Percentiles rank a stretch among this genome's conserved stretches.
These are phyloP conservation scores for Cylindroiulus punctatus DNA, from an alignment of 2,888 invertebrate genomes.

Conservation along the genomic window DNA sequence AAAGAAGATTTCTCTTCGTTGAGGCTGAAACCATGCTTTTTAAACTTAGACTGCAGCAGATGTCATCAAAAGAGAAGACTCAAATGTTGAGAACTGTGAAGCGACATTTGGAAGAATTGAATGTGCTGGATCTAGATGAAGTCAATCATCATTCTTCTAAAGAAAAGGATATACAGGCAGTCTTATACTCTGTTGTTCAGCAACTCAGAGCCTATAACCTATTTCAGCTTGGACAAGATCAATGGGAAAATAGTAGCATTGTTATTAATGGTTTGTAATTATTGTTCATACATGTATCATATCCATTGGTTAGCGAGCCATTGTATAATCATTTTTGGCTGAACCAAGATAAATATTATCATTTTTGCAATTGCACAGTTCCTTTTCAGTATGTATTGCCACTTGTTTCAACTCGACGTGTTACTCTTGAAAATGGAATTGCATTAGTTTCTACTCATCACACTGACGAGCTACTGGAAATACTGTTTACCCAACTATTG, in stretches of 20 bases:
- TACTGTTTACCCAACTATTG: constrained; percentile 11
- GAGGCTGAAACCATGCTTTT: constrained; percentile 37
- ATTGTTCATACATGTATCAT: not conserved
- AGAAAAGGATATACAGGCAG: not conserved
- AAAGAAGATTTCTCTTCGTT: not conserved
- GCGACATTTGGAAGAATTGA: not conserved
- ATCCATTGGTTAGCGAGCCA: not conserved
- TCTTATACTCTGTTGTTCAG: not conserved
- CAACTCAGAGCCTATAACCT: not conserved
- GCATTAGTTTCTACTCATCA: constrained; percentile 37
- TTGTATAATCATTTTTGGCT: not conserved
- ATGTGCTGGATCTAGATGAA: not conserved
- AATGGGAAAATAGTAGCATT: not conserved
- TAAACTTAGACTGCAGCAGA: constrained; percentile 31
- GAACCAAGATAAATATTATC: not conserved
- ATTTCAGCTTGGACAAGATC: not conserved
- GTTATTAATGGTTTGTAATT: constrained; percentile 30
- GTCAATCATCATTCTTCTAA: not conserved
- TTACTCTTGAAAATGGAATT: constrained; percentile 10
- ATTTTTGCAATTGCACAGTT: not conserved
- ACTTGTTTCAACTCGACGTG: constrained; percentile 28
- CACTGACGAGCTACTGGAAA: not conserved
- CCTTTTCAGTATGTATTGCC: constrained; percentile 37
- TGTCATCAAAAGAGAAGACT: not conserved
- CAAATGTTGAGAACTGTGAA: not conserved